Evolutionary conservation across 1,140 invertebrate species (phyloP).

Genomic region (Venturia canescens): DNA sequence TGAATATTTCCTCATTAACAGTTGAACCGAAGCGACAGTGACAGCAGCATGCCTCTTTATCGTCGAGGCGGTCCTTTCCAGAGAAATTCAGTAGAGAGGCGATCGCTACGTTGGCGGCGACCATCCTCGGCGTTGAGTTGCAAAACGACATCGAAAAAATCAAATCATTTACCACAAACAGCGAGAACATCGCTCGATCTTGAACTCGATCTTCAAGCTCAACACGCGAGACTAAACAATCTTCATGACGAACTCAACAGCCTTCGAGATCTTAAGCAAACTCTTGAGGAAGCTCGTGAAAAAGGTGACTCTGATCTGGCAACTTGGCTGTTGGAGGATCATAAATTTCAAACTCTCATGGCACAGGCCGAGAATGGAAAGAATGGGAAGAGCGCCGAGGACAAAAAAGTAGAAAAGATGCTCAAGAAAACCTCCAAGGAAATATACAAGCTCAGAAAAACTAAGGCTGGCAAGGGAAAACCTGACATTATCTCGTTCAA

Average conservation of each 20-base stretch:
- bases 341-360: slow-evolving; percentile 88
- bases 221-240: slow-evolving; percentile 88
- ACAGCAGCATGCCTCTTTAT: slow-evolving; percentile 96
- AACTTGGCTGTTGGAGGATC: slow-evolving; percentile 90
- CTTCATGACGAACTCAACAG: slow-evolving; percentile 90
- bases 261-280: slow-evolving; percentile 87
- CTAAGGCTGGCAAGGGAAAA: slow-evolving; percentile 91
- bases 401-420: slow-evolving; percentile 88
- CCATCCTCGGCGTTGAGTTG: slow-evolving; percentile 74
- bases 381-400: slow-evolving; percentile 82
- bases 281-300: slow-evolving; percentile 85
- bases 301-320: slow-evolving; percentile 88
- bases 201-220: slow-evolving; percentile 93
- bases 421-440: slow-evolving; percentile 91
- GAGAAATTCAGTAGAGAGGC: slow-evolving; percentile 90
- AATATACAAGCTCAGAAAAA: slow-evolving; percentile 92
- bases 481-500: slow-evolving; percentile 95
- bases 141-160: slow-evolving; percentile 71
- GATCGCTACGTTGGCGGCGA: slow-evolving; percentile 88
- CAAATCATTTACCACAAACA: slow-evolving; percentile 79
- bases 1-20: slow-evolving; percentile 75
- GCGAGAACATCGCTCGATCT: slow-evolving; percentile 93
- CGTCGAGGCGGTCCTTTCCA: slow-evolving; percentile 89
- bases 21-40: slow-evolving; percentile 96
- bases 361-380: slow-evolving; percentile 80